A percentile compares a stretch with the other conserved stretches of the same genome.
Evolutionary conservation across 1,140 invertebrate species (phyloP).

Genomic region (Forficula auricularia): DNA sequence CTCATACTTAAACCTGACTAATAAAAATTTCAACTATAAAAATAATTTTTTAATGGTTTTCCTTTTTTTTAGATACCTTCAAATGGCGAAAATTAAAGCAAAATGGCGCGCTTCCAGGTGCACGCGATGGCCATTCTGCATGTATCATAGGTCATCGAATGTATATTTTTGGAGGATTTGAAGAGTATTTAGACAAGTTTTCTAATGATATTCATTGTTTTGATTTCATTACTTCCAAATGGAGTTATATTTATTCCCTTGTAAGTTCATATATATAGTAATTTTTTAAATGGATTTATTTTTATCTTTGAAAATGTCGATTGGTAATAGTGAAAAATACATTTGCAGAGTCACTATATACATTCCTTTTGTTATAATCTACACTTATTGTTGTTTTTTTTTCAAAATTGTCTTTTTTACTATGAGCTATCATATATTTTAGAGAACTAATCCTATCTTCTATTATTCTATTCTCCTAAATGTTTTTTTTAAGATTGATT

Average conservation of each 20-base stretch:
- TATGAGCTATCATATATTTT: too few species aligned
- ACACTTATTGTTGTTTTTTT: too few species aligned
- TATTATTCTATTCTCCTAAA: too few species aligned
- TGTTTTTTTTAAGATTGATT: too few species aligned
- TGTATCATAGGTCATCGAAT: slow-evolving; percentile 64
- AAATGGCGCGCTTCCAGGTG: slow-evolving; percentile 47
- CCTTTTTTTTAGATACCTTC: slow-evolving; percentile 29
- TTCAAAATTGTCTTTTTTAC: too few species aligned
- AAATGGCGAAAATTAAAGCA: slow-evolving; percentile 48
- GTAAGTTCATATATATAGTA: slow-evolving; percentile 23
- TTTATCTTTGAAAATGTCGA: not conserved
- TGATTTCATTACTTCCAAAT: slow-evolving; percentile 52
- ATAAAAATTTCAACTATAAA: too few species aligned
- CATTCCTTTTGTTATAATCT: too few species aligned
- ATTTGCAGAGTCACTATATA: too few species aligned
- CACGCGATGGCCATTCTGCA: slow-evolving; percentile 78
- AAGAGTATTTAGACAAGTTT: slow-evolving; percentile 59
- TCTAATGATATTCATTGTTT: slow-evolving; percentile 60
- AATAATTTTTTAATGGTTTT: too few species aligned
- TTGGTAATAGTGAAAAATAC: not conserved
- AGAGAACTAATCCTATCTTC: too few species aligned
- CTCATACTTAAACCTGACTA: too few species aligned
- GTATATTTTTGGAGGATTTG: slow-evolving; percentile 81
- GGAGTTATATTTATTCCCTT: slow-evolving; percentile 42
- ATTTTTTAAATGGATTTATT: not conserved